Base-by-base conservation (phyloP, 2,113 vertebrate genomes). In the Labrus mixtus region DNA sequence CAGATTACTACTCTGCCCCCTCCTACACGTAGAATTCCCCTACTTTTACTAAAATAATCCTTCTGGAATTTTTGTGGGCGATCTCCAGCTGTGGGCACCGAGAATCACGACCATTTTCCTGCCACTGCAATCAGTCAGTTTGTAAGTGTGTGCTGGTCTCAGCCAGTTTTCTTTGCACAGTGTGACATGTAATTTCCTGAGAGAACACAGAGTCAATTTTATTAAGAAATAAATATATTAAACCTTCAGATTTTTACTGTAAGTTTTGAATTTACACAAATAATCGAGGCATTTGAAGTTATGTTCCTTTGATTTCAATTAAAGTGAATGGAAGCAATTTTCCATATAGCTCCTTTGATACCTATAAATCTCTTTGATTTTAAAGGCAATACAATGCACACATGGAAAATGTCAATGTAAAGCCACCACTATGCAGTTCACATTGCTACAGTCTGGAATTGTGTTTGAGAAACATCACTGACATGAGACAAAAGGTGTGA, bases 401-500 rank as follows among this genome's bases (percentile, higher is more conserved):
- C 33, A 82, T 83, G 76, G 73, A 66, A 73, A 60, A 77, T 75
- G 74, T 81, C 68, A 84, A 20, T 68, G 57, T 17, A 9, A 12
- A 65, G 45, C 58, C 53, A 61, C 74, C 33, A 13, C 12, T 0
- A 23, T 54, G 41, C 54, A 68, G 13, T 60, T 73, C 63, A 70
- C 10, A 53, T 41, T 37, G 23, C 39, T 45, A 37, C 0, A 45
- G 46, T 89, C 68, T 82, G 71, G 68, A 77, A 62, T 56, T 17
- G 62, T 62, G 78, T 29, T 71, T 33, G 11, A 60, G 33, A 57
- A 71, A 70, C 19, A 85, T 68, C 36, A 63, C 10, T 23, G 29
- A 58, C 78, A 51, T 17, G 48, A 77, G 41, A 70, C 20, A 41
- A 74, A 82, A 83, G 72, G 69, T 87, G 72, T 64, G 37, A 82